Evolutionary conservation across 1,140 invertebrate species (phyloP).

Genomic region (Scaptodrosophila lebanonensis): DNA sequence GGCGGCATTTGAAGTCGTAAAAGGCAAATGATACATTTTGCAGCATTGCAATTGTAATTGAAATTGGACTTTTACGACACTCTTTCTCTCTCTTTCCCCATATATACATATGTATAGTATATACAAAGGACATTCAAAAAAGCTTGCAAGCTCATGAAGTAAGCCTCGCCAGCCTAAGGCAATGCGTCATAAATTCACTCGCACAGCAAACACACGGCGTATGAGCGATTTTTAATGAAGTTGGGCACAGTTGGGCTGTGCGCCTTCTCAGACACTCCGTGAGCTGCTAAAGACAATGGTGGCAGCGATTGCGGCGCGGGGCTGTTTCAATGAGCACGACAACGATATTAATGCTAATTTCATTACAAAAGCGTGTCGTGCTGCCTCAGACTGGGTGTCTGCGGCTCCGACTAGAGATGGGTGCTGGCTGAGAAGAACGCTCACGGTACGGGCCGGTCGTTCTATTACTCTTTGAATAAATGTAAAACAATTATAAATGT

Average conservation of each 20-base stretch:
- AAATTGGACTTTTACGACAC: constrained; percentile 37
- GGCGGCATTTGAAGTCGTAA: constrained; percentile 41
- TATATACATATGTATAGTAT: too few relatives aligned
- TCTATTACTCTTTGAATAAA: too few relatives aligned
- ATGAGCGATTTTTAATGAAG: constrained; percentile 61
- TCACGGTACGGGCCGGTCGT: too few relatives aligned
- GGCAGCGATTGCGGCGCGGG: neutral
- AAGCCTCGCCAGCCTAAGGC: constrained; percentile 26
- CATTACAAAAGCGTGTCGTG: constrained; percentile 58
- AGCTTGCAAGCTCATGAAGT: too few relatives aligned
- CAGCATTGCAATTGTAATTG: constrained; percentile 46
- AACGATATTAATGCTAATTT: constrained; percentile 60
- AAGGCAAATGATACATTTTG: constrained; percentile 32
- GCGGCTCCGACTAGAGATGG: too few relatives aligned
- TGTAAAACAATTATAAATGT: too few relatives aligned
- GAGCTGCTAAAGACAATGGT: constrained; percentile 8
- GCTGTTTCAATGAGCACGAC: constrained; percentile 34
- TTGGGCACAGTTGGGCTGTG: constrained; percentile 4
- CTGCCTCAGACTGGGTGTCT: too few relatives aligned
- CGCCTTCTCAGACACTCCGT: too few relatives aligned
- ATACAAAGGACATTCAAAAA: constrained; percentile 14
- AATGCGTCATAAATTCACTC: constrained; percentile 50
- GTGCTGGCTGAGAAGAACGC: too few relatives aligned
- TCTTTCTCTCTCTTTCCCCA: too few relatives aligned
- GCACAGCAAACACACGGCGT: constrained; percentile 39